These are phyloP conservation scores for Ecliptopera silaceata DNA, from an alignment of 2,888 invertebrate species.

Conservation along the genomic window DNA sequence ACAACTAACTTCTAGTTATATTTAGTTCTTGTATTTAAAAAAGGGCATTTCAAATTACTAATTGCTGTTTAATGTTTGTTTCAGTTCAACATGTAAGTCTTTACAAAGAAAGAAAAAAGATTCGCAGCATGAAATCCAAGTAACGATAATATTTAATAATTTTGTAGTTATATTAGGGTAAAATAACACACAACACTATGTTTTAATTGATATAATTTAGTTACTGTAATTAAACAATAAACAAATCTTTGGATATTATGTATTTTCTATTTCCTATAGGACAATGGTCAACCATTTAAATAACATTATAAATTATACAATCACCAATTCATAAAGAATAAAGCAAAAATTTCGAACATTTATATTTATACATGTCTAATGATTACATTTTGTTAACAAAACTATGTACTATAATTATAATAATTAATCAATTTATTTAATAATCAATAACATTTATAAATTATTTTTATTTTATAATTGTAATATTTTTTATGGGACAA, in stretches of 20 bases:
- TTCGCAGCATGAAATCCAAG: slow-evolving; percentile 85
- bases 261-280: slow-evolving; percentile 53
- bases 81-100: slow-evolving; percentile 85
- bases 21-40: no score
- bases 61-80: slow-evolving; percentile 53
- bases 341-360: background rate
- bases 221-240: slow-evolving; percentile 74
- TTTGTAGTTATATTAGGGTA: slow-evolving; percentile 41
- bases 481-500: slow-evolving; percentile 1
- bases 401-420: background rate
- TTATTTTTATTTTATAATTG: slow-evolving; percentile 27
- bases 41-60: no score
- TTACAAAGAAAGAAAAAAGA: slow-evolving; percentile 87
- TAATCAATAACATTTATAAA: slow-evolving; percentile 12
- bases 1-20: no score
- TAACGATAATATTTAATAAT: slow-evolving; percentile 33
- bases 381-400: slow-evolving; percentile 5
- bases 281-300: slow-evolving; percentile 25
- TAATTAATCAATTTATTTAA: slow-evolving; percentile 3
- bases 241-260: slow-evolving; percentile 72
- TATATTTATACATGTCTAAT: no score
- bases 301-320: slow-evolving; percentile 1
- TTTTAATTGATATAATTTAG: slow-evolving; percentile 67
- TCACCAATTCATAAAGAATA: background rate
- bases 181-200: slow-evolving; percentile 50